Percentiles rank a stretch among this genome's conserved stretches.
phyloP scores from a whole-genome alignment of 1,140 invertebrate genomes.

The Cyphomyrmex costatus region DNA sequence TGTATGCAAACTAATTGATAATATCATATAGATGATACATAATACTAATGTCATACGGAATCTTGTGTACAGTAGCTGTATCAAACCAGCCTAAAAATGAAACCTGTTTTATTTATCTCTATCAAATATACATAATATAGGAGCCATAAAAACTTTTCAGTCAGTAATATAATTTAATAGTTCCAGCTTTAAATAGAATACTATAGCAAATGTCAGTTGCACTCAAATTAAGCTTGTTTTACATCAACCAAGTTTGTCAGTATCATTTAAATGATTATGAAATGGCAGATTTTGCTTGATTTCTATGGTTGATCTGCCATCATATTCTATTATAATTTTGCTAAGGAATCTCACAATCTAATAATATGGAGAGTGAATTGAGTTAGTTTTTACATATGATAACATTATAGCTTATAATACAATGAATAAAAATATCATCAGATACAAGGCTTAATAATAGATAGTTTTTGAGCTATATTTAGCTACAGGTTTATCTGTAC shows the following conservation, averaged over 20 bases:
- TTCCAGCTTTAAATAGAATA: background rate
- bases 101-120: conserved; percentile 28
- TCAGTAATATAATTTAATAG: too few relatives aligned
- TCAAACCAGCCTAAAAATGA: conserved; percentile 88
- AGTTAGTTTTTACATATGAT: too few relatives aligned
- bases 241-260: background rate
- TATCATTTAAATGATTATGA: background rate
- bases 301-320: too few relatives aligned
- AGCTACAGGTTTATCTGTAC: too few relatives aligned
- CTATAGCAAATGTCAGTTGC: background rate
- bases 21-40: conserved; percentile 87
- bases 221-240: background rate
- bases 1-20: conserved; percentile 88
- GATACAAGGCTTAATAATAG: too few relatives aligned
- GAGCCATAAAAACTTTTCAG: background rate
- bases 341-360: background rate
- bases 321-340: background rate
- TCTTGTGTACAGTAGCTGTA: conserved; percentile 89
- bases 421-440: too few relatives aligned
- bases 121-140: background rate
- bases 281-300: too few relatives aligned
- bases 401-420: too few relatives aligned
- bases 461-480: too few relatives aligned
- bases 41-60: conserved; percentile 88
- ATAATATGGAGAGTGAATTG: too few relatives aligned